A percentile compares a stretch with the other conserved stretches of the same genome.
Conservation (phyloP, 2,797 vertebrate species). For the Peromyscus melanophrys region DNA sequence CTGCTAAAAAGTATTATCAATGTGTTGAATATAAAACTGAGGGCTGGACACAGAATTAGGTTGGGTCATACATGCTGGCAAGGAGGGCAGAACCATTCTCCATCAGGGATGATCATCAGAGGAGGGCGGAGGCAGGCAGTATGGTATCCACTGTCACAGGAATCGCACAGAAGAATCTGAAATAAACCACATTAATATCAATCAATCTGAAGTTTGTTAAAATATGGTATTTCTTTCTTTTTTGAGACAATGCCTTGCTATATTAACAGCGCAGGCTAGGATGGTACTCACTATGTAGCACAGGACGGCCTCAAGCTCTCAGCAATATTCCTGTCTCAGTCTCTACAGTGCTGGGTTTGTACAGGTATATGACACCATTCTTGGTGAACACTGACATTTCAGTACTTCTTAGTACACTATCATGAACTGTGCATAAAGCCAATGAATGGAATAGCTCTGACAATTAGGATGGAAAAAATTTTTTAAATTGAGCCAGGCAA, state of each 20-base stretch:
- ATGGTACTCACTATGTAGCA: neutral
- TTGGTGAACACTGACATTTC: slow-evolving; percentile 43
- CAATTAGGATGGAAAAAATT: neutral
- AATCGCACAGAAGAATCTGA: slow-evolving; percentile 98
- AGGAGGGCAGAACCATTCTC: slow-evolving; percentile 99
- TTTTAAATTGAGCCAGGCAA: neutral
- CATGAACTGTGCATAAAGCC: slow-evolving; percentile 16
- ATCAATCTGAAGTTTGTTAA: neutral
- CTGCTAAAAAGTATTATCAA: slow-evolving; percentile 35
- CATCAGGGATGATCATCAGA: slow-evolving; percentile 98
- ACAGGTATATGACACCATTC: neutral
- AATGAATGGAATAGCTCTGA: slow-evolving; percentile 33
- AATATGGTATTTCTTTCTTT: neutral
- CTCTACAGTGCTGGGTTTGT: neutral
- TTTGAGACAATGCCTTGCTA: neutral
- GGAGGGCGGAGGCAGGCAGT: slow-evolving; percentile 98
- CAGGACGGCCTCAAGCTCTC: neutral
- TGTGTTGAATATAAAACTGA: slow-evolving; percentile 11
- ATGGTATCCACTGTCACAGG: slow-evolving; percentile 97
- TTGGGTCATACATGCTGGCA: slow-evolving; percentile 95
- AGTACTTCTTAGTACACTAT: slow-evolving; percentile 52
- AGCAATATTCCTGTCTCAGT: neutral
- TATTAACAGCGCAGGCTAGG: neutral
- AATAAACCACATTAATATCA: slow-evolving; percentile 75
- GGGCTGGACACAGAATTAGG: slow-evolving; percentile 15